phyloP scores from a whole-genome alignment of 64 coral and sea anemone species.

The Anthopleura sola region DNA sequence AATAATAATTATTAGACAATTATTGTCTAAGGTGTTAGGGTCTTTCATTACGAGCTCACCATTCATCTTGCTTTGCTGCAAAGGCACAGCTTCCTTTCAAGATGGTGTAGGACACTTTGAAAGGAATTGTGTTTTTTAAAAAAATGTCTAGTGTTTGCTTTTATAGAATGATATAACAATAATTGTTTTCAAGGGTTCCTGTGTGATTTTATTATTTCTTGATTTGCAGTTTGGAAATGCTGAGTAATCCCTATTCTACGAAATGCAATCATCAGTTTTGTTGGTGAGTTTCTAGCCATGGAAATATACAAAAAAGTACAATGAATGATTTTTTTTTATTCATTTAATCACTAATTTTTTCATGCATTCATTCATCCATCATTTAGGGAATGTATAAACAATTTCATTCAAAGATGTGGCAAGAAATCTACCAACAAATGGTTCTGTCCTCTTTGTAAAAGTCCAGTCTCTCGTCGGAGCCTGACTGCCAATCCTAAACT shows the following conservation, averaged over 20 bases:
- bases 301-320: too few relatives aligned
- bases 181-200: too few relatives aligned
- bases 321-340: not conserved
- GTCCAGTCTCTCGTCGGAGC: conserved; percentile 82
- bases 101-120: too few relatives aligned
- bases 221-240: not conserved
- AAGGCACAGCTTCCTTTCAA: too few relatives aligned
- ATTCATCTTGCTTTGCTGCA: too few relatives aligned
- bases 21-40: too few relatives aligned
- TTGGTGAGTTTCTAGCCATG: not conserved
- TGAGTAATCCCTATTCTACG: conserved; percentile 1
- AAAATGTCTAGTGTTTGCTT: too few relatives aligned
- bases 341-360: not conserved
- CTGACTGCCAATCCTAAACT: conserved; percentile 90
- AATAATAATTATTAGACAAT: too few relatives aligned
- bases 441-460: conserved; percentile 95
- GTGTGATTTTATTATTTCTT: not conserved
- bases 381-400: conserved; percentile 72
- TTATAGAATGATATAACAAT: too few relatives aligned
- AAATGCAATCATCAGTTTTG: conserved; percentile 10
- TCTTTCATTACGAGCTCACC: too few relatives aligned
- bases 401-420: conserved; percentile 85
- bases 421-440: conserved; percentile 71
- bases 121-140: too few relatives aligned
- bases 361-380: not conserved